Conservation (phyloP, 2,113 vertebrate genomes). For the Acanthochromis polyacanthus region DNA sequence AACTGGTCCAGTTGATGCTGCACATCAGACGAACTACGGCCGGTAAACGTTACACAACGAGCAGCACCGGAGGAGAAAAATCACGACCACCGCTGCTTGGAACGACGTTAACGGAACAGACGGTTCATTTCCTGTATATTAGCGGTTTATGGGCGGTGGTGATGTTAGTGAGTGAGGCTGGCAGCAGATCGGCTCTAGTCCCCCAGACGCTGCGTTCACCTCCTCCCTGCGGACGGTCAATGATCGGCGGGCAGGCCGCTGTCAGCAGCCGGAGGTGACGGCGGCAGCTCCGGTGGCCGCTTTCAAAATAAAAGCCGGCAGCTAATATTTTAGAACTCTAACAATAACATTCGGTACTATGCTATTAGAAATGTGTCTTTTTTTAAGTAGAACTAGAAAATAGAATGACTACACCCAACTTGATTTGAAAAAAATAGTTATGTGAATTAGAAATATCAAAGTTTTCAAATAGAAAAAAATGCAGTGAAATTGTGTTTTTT, state of each 20-base stretch:
- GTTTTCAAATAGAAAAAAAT: too few relatives aligned
- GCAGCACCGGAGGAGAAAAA: conserved; percentile 29
- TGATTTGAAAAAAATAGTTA: too few relatives aligned
- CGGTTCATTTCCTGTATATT: conserved; percentile 79
- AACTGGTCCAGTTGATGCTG: conserved; percentile 28
- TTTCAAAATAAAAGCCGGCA: conserved; percentile 46
- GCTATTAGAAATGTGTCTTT: too few relatives aligned
- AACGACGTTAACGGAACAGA: conserved; percentile 31
- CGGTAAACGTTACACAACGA: conserved; percentile 11
- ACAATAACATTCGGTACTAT: too few relatives aligned
- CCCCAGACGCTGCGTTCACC: conserved; percentile 63
- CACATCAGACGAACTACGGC: conserved; percentile 22
- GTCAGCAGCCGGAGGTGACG: neutral
- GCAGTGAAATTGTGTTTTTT: too few relatives aligned
- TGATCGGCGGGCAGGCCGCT: neutral
- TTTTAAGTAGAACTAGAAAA: too few relatives aligned
- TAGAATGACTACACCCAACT: too few relatives aligned
- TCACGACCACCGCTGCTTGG: conserved; percentile 44
- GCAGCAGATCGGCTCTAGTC: conserved; percentile 56
- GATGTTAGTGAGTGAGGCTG: conserved; percentile 78
- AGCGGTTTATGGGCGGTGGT: conserved; percentile 82
- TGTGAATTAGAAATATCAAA: too few relatives aligned
- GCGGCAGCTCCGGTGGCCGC: accelerated
- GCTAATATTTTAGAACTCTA: too few relatives aligned
- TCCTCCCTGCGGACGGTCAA: conserved; percentile 69